Evolutionary conservation across 2,113 vertebrate genomes (phyloP), one percentile per base, ranked within the genome.

Genomic region (Melanerpes formicivorus): DNA sequence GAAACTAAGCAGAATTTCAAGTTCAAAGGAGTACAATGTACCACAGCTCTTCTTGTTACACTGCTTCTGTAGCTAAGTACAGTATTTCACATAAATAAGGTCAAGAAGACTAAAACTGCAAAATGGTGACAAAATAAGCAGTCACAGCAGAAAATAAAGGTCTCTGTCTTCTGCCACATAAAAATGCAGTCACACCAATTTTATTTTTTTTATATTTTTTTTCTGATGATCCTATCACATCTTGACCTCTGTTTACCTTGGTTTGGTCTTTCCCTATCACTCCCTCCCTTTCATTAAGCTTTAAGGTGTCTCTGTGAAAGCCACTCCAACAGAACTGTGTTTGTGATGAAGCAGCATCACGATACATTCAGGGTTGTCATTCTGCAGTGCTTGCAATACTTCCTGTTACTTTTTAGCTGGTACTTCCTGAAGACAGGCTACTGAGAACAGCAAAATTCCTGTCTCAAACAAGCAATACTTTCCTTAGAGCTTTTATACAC

Each of bases 321-420:
- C 18, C n/a, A 30, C 42, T 32, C 14, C 26, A 80, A 30, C 0
- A 90, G 40, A 54, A 30, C 4, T 22, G 14, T 0, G 5, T 48
- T 52, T 67, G 19, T 29, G 77, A 87, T 21, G 25, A 88, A 75
- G 10, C n/a, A 16, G 18, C 29, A 76, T 58, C 59, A 40, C 19
- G 29, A n/a, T 21, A 42, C 13, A 83, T 82, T 74, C 42, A 50
- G 44, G 62, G 42, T 4, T 66, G 17, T 19, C 22, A 11, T 84
- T 69, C 40, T 32, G 27, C 62, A 72, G 17, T 0, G 0, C 0
- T 1, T 22, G 18, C 11, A 29, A 30, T 34, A 56, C 22, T 29
- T 82, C 30, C 48, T 83, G 18, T 26, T 75, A 82, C 14, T 50
- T 69, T 58, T 54, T 34, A 72, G 21, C 40, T 73, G 8, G 65